Conservation (phyloP, 2,888 invertebrate species). For the Daptonema setosum region DNA sequence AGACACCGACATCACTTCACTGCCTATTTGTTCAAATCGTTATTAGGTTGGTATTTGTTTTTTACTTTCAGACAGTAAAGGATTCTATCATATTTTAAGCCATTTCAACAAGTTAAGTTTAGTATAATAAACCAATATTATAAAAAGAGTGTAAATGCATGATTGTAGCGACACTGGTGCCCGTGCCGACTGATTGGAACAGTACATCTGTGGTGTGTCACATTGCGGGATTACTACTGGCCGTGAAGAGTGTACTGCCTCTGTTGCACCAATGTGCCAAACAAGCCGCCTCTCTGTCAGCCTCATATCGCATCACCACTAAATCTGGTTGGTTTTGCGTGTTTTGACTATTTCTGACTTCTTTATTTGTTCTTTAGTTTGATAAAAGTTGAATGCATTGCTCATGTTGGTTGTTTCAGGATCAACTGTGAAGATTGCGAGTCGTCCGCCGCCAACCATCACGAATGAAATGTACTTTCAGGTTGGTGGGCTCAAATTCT, state of each 20-base stretch:
- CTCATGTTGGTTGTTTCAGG: constrained; percentile 16
- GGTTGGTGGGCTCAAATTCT: constrained; percentile 20
- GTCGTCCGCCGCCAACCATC: constrained; percentile 1
- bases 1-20: constrained; percentile 47
- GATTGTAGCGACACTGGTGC: no score
- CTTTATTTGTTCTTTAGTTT: no score
- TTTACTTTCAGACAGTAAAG: no score
- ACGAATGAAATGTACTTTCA: constrained; percentile 29
- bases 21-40: constrained; percentile 42
- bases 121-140: no score
- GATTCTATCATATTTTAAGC: no score
- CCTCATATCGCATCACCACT: constrained; percentile 18
- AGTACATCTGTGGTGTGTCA: no score
- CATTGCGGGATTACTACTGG: constrained; percentile 45
- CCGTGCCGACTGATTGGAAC: no score
- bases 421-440: constrained; percentile 11
- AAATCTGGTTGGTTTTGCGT: no score
- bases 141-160: no score
- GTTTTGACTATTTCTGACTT: no score
- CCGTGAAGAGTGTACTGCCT: constrained; percentile 43
- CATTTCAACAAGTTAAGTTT: no score
- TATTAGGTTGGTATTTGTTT: constrained; percentile 41
- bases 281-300: neutral
- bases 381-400: no score
- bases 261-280: constrained; percentile 16